Conservation (phyloP, 1,140 invertebrate genomes). For the Ctenoplectra terminalis region DNA sequence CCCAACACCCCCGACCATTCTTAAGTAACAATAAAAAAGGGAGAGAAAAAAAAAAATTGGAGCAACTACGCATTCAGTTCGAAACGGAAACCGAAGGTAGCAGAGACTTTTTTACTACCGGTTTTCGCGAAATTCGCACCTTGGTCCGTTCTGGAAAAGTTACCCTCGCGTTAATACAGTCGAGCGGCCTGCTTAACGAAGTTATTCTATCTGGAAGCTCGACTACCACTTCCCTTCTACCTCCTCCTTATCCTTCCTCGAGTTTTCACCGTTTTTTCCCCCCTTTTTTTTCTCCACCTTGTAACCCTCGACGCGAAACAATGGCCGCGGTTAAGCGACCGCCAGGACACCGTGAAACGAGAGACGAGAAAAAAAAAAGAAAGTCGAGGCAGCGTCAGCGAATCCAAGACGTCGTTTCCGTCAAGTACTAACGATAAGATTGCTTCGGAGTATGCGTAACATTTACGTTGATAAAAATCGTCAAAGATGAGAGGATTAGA, state of each 20-base stretch:
- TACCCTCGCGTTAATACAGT: conserved; percentile 47
- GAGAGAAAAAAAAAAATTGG: background rate
- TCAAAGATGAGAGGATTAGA: background rate
- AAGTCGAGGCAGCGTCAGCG: background rate
- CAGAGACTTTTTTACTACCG: background rate
- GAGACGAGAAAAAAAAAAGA: background rate
- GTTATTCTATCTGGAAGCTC: conserved; percentile 45
- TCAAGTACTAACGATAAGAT: background rate
- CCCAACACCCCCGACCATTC: background rate
- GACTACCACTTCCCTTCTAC: conserved; percentile 12
- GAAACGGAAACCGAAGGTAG: background rate
- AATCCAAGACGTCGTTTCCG: background rate
- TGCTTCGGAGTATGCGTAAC: background rate
- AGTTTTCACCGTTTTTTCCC: conserved; percentile 8
- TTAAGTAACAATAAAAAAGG: background rate
- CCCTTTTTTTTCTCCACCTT: background rate
- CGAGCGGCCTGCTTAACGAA: conserved; percentile 52
- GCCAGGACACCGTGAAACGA: background rate
- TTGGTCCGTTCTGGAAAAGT: conserved; percentile 43
- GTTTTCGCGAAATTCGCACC: conserved; percentile 43
- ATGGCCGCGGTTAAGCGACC: conserved; percentile 23
- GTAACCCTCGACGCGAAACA: conserved; percentile 22
- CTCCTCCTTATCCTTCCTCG: conserved; percentile 7
- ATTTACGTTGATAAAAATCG: background rate
- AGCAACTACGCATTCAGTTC: background rate